Base-by-base conservation (phyloP, 23 tunicate species). In the Styela clava region DNA sequence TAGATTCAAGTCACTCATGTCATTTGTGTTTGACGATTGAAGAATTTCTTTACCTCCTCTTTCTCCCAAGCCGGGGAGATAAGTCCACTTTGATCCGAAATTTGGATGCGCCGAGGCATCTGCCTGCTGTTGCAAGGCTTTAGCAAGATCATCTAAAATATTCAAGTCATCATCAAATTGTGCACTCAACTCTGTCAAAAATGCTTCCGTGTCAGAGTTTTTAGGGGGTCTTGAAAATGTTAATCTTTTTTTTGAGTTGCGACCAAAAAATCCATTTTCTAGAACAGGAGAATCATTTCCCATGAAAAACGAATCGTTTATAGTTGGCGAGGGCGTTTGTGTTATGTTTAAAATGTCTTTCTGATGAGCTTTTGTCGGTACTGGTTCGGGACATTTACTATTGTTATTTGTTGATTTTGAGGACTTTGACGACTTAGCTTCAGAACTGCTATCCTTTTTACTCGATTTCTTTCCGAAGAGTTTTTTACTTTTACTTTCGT, bases 81-180 rank as follows among this genome's bases (percentile, higher is more conserved):
- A 91, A 68, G 90, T 91, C 97, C 97, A 91, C 63, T 91, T 91
- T 79, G 83, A 84, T 16, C 97, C 97, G 33, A 64, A 91, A 61
- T 83, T 88, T 63, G 34, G 74, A 1, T 52, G 65, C 0, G 64
- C 21, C 18, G 64, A 9, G 64, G 52, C 52, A n/a, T 78, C 64
- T 62, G 61, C 63, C n/a, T 69, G 31, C 23, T 84, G 84, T 2
- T 91, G 82, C 23, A 86, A 74, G 19, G 65, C 78, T 23, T 83
- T 56, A 30, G 80, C 82, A 32, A 91, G 69, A 63, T 91, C 90
- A 23, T 79, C 97, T 24, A 91, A 37, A 32, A 91, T 78, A 78
- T 91, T 82, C 87, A 91, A 83, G 52, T 81, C 84, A 9, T 88
- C 85, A 52, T 91, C 97, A 70, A 91, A 91, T 78, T 91, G 97